Conservation (phyloP, 2,888 invertebrate genomes). For the Acheta domesticus region DNA sequence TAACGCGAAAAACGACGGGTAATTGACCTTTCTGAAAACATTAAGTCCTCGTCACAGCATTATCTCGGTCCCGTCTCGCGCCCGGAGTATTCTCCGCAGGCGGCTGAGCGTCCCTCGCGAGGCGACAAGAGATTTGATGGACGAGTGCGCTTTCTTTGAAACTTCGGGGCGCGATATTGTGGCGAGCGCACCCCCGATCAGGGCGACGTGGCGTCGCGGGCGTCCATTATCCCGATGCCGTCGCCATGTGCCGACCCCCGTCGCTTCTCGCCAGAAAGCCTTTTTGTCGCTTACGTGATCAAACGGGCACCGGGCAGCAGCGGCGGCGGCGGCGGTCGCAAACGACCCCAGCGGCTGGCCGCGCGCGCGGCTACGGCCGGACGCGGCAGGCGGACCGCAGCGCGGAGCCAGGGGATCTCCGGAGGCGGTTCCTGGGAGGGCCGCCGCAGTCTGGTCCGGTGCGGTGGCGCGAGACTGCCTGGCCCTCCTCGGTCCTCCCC, state of each 20-base stretch:
- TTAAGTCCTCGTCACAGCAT: constrained; percentile 18
- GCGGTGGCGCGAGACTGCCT: too few relatives aligned
- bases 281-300: constrained; percentile 8
- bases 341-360: not conserved
- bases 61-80: not conserved
- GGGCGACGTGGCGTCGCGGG: too few relatives aligned
- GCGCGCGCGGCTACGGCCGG: not conserved
- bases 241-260: not conserved
- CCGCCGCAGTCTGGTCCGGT: not conserved
- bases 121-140: not conserved
- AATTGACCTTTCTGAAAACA: constrained; percentile 18
- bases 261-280: not conserved
- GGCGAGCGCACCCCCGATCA: not conserved
- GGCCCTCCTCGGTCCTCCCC: too few relatives aligned
- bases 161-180: not conserved
- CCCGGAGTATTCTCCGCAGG: not conserved
- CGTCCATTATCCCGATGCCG: not conserved
- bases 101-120: not conserved
- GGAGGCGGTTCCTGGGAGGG: not conserved
- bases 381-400: not conserved
- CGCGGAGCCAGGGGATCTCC: not conserved
- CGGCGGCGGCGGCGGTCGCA: not conserved
- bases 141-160: not conserved
- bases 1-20: not conserved
- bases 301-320: not conserved